phyloP scores from a whole-genome alignment of 2,888 invertebrate species.

The Entomobrya multifasciata region DNA sequence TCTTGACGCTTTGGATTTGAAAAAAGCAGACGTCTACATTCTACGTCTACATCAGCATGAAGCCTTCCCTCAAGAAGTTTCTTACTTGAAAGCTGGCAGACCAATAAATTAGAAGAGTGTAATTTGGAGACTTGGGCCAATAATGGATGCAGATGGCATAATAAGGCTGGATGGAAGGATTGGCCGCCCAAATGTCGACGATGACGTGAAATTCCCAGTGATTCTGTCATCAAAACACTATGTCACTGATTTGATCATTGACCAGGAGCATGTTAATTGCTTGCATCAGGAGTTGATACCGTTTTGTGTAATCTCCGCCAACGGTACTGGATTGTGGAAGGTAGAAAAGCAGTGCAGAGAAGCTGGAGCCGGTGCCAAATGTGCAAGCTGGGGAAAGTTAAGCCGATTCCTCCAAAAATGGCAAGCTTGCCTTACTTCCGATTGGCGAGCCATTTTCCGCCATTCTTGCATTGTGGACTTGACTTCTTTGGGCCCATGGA shows the following conservation, averaged over 20 bases:
- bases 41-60: not conserved
- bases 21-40: not conserved
- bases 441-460: conserved; percentile 69
- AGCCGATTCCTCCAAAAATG: conserved; percentile 78
- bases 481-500: conserved; percentile 74
- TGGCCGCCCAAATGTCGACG: not conserved
- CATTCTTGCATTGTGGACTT: conserved; percentile 78
- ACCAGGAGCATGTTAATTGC: not conserved
- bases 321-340: conserved; percentile 32
- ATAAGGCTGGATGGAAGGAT: not conserved
- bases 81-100: not conserved
- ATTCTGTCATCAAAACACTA: conserved; percentile 6
- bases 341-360: not conserved
- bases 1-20: not conserved
- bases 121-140: not conserved
- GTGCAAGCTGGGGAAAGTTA: conserved; percentile 36
- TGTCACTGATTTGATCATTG: not conserved
- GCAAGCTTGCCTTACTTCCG: conserved; percentile 79
- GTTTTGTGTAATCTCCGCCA: not conserved
- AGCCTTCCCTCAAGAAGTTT: not conserved
- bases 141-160: not conserved
- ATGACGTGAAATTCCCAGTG: not conserved
- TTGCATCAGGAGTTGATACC: conserved; percentile 22
- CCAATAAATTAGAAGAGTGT: not conserved
- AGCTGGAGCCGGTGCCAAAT: conserved; percentile 67